Base-by-base conservation (phyloP, 1,140 invertebrate genomes). In the Limonius californicus region DNA sequence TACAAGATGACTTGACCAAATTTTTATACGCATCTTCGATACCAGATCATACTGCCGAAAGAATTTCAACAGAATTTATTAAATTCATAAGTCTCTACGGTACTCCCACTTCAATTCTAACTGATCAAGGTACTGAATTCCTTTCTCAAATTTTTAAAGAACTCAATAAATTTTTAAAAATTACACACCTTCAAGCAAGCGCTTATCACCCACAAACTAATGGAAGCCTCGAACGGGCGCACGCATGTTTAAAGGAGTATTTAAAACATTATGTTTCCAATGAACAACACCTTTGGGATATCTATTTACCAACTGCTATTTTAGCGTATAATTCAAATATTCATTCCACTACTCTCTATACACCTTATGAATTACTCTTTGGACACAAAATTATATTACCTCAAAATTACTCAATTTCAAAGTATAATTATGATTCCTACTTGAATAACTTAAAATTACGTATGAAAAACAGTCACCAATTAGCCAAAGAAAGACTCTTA, bases 321-420 rank as follows among this genome's bases (percentile, higher is more conserved):
- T 78, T 74, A 56, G 63, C 65, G 18, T 78, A 77, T 61, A 78
- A 77, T 65, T 71, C 72, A n/a, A 64, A 55, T n/a, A 60, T 69
- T 50, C 73, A 82, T 58, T 67, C 60, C 54, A 54, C 70, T 0
- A 81, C 76, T 0, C 66, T 70, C 7, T 77, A 59, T 18, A 73
- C 74, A 1, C 78, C 80, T 0, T 79, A 74, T 59, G 74, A 77
- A 68, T 30, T 81, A 16, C 6, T 81, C 4, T 78, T 75, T 59
- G 76, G 78, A 16, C 16, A 64, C 30, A 71, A 75, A 57, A 59
- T 75, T 1, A 45, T 23, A 21, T 19, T 76, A 20, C 69, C 72
- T 8, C 3, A 27, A 27, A 3, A 27, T 4, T 9, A 27, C 9
- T 9, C 23, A 4, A 27, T 4, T 4, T 69, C 72, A 12, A 27